Evolutionary conservation across 2,888 invertebrate species (phyloP).

Genomic region (Odontomyia ornata): DNA sequence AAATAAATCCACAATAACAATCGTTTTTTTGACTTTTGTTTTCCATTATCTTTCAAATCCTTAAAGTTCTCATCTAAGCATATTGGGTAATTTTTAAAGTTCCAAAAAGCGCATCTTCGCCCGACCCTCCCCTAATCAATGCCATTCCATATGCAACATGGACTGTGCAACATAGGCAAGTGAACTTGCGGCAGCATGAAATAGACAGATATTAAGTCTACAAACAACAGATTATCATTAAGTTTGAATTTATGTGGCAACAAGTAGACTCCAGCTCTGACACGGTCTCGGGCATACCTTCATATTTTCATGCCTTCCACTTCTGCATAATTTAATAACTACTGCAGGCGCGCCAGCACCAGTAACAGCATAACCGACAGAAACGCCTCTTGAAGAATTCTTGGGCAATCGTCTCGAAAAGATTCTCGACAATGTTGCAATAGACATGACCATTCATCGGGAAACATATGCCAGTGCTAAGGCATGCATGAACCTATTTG

Average conservation of each 20-base stretch:
- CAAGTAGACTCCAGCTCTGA: constrained; percentile 13
- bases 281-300: neutral
- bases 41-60: too few species aligned
- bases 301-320: neutral
- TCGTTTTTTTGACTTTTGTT: too few species aligned
- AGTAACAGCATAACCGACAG: too few species aligned
- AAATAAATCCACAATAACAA: too few species aligned
- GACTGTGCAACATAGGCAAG: neutral
- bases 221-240: constrained; percentile 20
- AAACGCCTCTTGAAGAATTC: too few species aligned
- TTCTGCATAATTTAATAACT: neutral
- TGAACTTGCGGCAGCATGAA: neutral
- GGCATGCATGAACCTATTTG: neutral
- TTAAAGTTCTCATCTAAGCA: too few species aligned
- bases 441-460: neutral
- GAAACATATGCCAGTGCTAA: neutral
- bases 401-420: neutral
- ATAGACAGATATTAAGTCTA: constrained; percentile 1
- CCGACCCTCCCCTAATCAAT: too few species aligned
- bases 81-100: too few species aligned
- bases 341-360: too few species aligned
- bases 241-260: constrained; percentile 20
- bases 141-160: too few species aligned
- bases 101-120: too few species aligned
- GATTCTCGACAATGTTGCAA: constrained; percentile 2